Evolutionary conservation across 2,113 vertebrate species (phyloP).

Genomic region (Candoia aspera): DNA sequence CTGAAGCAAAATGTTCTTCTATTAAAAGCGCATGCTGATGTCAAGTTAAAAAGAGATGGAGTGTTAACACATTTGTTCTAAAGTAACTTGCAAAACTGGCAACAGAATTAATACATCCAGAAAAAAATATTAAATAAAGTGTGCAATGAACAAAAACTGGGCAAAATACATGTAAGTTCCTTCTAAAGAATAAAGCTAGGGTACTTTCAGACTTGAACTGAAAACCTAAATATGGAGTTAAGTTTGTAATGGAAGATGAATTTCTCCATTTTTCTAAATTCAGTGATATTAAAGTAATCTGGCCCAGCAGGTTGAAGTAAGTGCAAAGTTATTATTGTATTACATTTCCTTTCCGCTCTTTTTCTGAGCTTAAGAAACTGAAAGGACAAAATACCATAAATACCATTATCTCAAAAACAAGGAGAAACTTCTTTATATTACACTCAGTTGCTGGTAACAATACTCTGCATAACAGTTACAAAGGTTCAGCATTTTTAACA

Average conservation of each 20-base stretch:
- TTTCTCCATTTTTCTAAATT: background rate
- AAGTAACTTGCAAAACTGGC: conserved; percentile 24
- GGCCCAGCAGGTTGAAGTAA: background rate
- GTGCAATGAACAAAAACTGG: conserved; percentile 45
- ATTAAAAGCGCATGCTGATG: conserved; percentile 81
- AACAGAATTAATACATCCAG: conserved; percentile 52
- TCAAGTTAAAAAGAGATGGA: conserved; percentile 77
- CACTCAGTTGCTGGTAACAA: background rate
- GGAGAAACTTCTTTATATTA: background rate
- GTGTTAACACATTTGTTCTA: conserved; percentile 67
- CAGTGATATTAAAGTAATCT: background rate
- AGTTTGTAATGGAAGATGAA: accelerated
- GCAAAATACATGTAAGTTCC: background rate
- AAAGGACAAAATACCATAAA: no score
- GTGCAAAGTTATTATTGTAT: background rate
- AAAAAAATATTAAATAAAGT: conserved; percentile 34
- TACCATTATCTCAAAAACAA: background rate
- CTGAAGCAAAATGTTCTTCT: conserved; percentile 62
- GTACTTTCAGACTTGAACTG: background rate
- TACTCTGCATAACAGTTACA: conserved; percentile 4
- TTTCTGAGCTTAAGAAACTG: conserved; percentile 25
- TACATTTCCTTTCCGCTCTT: background rate
- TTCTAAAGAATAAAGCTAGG: background rate
- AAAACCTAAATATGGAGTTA: background rate
- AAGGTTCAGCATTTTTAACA: background rate